A percentile compares a stretch with the other conserved stretches of the same genome.
phyloP scores from a whole-genome alignment of 2,113 vertebrate species.

The Odocoileus hemionus region DNA sequence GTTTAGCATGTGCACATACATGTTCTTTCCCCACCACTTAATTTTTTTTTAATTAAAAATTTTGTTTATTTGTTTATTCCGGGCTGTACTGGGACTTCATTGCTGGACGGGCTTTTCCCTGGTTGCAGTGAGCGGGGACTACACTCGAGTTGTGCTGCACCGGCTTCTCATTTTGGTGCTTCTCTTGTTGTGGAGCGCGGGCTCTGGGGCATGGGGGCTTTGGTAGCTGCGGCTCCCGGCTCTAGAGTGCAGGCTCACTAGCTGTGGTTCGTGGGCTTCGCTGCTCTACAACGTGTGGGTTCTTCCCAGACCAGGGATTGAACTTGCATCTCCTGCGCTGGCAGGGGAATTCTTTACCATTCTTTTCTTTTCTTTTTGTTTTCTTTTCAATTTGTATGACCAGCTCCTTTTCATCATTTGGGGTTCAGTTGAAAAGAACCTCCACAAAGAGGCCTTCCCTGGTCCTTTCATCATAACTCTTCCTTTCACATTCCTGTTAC shows the following conservation, averaged over 20 bases:
- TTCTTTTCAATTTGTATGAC: background rate
- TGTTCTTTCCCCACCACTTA: background rate
- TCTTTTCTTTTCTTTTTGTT: no score
- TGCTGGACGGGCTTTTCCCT: background rate
- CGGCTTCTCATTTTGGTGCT: background rate
- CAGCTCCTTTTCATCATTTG: background rate
- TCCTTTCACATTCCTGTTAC: background rate
- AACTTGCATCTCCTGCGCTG: background rate
- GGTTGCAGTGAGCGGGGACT: background rate
- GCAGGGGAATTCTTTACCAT: background rate
- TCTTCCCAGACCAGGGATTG: background rate
- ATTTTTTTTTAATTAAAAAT: background rate
- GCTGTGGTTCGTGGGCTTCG: background rate
- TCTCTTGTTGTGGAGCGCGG: background rate
- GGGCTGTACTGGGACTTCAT: background rate
- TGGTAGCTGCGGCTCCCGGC: background rate
- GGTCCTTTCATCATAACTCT: background rate
- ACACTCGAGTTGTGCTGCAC: background rate
- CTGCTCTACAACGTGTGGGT: accelerated
- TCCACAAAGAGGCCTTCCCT: background rate
- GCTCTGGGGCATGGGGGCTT: background rate
- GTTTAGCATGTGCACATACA: background rate
- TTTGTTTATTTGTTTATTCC: background rate
- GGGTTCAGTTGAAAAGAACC: background rate
- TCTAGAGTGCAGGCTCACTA: background rate